Base-by-base conservation (phyloP, 2,113 vertebrate genomes). In the Xerus inauris region DNA sequence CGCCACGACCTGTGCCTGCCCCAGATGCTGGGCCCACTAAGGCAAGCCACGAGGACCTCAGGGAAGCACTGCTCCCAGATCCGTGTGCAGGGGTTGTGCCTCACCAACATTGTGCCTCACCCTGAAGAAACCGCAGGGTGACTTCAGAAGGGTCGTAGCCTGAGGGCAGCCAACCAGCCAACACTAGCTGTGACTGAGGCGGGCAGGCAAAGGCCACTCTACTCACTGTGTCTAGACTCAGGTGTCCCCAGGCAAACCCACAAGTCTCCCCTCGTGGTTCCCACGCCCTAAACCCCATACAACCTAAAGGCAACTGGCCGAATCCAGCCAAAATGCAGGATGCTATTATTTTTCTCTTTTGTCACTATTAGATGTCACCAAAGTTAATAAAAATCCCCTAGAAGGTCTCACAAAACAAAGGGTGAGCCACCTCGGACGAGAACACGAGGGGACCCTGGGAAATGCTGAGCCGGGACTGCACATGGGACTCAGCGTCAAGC, bases 351-450 rank as follows among this genome's bases (percentile, higher is more conserved):
- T 67, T 54, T 87, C 87, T 62, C 71, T 77, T 81, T 35, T 73
- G 75, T 91, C 76, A 57, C 84, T 73, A 69, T 91, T 59, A 93
- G 89, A 76, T 93, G 95, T 93, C 96, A 96, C 73, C 73, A 38
- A 88, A 89, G 89, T 71, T 65, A 89, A 88, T 82, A 73, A 87
- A 86, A 65, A 14, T 57, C 49, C 89, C 94, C 87, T 12, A 42
- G 45, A 69, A 49, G 80, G 32, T n/a, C 75, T 91, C 90, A 30
- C 45, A 59, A 45, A 35, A 80, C 54, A 14, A 71, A 64, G 65
- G 14, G 45, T 17, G 72, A 73, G n/a, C 6, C 84, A 30, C n/a
- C 59, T 35, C 9, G 54, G 59, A 75, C 75, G 22, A 28, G 82
- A 87, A 12, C 0, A 2, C 13, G 47, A 4, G 7, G 71, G 67